These are phyloP conservation scores for Hoplostethus atlanticus DNA, from an alignment of 2,797 vertebrate species.

Conservation along the genomic window DNA sequence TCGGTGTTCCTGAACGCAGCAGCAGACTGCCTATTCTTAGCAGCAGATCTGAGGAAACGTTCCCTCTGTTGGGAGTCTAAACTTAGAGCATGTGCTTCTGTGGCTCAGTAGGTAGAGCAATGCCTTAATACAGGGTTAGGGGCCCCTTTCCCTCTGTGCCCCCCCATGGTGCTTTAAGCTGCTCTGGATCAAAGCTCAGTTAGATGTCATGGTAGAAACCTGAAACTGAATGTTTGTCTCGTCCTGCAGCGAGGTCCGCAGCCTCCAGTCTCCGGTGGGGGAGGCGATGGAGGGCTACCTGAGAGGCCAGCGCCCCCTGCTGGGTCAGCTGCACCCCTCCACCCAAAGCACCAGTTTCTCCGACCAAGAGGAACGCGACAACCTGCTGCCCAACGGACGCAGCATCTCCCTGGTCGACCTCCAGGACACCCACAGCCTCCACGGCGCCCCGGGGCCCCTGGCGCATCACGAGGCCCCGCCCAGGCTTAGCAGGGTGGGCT, in stretches of 20 bases:
- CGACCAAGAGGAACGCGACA: conserved; percentile 87
- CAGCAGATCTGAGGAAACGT: not conserved
- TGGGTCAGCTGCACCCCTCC: conserved; percentile 86
- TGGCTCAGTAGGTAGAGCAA: too few species aligned
- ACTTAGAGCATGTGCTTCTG: not conserved
- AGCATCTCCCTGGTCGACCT: conserved; percentile 96
- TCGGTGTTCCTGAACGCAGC: too few species aligned
- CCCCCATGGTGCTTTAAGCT: too few species aligned
- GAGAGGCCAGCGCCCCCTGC: conserved; percentile 84
- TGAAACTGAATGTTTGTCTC: not conserved
- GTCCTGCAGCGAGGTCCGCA: conserved; percentile 85
- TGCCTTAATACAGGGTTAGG: too few species aligned
- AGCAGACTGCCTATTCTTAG: not conserved
- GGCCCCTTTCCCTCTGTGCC: too few species aligned
- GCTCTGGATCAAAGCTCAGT: too few species aligned
- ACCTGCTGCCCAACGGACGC: conserved; percentile 86
- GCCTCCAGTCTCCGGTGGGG: conserved; percentile 85
- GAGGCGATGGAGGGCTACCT: conserved; percentile 84
- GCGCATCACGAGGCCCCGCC: conserved; percentile 85
- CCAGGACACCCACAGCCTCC: conserved; percentile 86
- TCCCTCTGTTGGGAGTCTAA: not conserved
- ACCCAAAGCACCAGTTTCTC: conserved; percentile 88
- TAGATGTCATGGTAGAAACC: too few species aligned
- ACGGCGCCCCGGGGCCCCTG: conserved; percentile 62
- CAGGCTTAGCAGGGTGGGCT: conserved; percentile 84